Evolutionary conservation across 2,113 vertebrate species (phyloP).

Genomic region (Mus pahari): DNA sequence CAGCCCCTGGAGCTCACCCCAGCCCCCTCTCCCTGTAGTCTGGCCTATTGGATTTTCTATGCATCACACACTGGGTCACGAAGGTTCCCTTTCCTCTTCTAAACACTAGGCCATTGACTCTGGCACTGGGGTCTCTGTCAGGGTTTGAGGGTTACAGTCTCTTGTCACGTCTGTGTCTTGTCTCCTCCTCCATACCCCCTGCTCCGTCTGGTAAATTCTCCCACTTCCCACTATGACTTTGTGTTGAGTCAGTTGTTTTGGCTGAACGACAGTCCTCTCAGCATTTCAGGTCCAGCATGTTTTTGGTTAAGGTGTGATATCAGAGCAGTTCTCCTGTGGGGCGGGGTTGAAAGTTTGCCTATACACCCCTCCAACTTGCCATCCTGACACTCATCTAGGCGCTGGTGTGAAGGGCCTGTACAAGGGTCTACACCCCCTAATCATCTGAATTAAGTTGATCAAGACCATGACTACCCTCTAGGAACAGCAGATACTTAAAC

Average conservation of each 20-base stretch:
- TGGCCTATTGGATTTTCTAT: not conserved
- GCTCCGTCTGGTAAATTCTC: not conserved
- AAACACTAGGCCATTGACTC: not conserved
- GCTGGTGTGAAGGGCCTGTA: not conserved
- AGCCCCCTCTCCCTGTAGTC: not conserved
- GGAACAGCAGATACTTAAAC: not conserved
- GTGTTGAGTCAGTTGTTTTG: not conserved
- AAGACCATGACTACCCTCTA: not conserved
- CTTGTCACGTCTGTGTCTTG: not conserved
- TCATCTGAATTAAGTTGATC: slow-evolving; percentile 4
- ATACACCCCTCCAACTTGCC: not conserved
- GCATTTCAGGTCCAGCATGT: not conserved
- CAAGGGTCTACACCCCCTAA: not conserved
- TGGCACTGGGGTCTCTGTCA: not conserved
- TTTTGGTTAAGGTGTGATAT: not conserved
- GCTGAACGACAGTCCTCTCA: not conserved
- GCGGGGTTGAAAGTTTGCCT: not conserved
- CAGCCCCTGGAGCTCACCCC: not conserved
- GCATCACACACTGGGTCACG: fast-evolving
- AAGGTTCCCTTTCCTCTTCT: not conserved
- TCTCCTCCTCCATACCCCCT: not conserved
- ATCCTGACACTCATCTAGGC: not conserved
- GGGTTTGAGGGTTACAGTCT: not conserved
- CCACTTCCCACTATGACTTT: not conserved
- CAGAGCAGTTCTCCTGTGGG: not conserved